Evolutionary conservation across 1,140 invertebrate species (phyloP).

Genomic region (Sarcophaga peregrina): DNA sequence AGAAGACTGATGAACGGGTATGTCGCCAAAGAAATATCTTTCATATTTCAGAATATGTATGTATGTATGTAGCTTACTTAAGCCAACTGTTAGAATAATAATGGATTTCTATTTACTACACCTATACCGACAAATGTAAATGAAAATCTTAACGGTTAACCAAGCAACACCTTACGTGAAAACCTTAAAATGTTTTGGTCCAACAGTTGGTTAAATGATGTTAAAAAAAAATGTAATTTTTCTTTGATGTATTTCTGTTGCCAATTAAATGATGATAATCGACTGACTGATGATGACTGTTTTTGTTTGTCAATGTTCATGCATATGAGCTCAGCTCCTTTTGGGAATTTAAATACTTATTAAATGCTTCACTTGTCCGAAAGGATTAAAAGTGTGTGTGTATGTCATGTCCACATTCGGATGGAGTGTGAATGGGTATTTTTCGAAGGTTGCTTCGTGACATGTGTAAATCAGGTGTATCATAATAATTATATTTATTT

Average conservation of each 20-base stretch:
- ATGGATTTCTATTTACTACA: no score
- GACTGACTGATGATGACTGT: not conserved
- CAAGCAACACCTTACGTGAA: not conserved
- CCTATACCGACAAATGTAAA: no score
- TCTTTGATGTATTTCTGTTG: not conserved
- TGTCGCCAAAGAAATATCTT: no score
- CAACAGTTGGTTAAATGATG: not conserved
- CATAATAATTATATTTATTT: not conserved
- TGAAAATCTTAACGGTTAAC: not conserved
- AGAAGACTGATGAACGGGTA: no score
- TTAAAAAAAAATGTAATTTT: not conserved
- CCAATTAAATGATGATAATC: not conserved
- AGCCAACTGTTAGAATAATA: no score
- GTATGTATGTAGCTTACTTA: no score
- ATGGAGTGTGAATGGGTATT: no score
- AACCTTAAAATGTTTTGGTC: not conserved
- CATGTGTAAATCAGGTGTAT: no score
- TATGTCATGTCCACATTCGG: not conserved
- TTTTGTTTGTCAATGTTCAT: no score
- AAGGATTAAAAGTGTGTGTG: not conserved
- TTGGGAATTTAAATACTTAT: not conserved
- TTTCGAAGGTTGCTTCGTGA: no score
- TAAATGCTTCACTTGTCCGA: not conserved
- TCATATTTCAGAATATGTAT: no score
- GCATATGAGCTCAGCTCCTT: not conserved